Evolutionary conservation across 2,888 invertebrate genomes (phyloP).

Genomic region (Plutella xylostella): DNA sequence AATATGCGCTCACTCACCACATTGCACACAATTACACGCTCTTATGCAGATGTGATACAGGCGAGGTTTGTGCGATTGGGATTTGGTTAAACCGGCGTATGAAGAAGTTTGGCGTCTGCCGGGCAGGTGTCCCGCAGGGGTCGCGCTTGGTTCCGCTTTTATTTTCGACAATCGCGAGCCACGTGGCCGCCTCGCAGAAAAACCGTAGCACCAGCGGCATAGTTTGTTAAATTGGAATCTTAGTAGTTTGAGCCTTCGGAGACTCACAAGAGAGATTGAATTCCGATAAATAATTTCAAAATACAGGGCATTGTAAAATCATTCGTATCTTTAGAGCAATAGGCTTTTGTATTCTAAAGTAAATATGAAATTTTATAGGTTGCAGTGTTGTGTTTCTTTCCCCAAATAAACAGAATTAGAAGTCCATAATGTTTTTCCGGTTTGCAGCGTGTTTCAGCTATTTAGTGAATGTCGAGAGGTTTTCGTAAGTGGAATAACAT

Average conservation of each 20-base stretch:
- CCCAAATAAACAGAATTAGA: constrained; percentile 63
- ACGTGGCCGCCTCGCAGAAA: constrained; percentile 57
- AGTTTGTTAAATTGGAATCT: no score
- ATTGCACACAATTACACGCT: neutral
- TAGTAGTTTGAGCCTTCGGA: no score
- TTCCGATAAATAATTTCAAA: no score
- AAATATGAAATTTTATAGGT: no score
- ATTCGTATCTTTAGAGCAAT: no score
- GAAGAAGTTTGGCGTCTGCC: constrained; percentile 23
- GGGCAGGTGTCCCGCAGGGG: constrained; percentile 62
- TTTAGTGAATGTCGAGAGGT: neutral
- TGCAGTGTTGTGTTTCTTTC: constrained; percentile 15
- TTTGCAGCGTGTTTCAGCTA: constrained; percentile 23
- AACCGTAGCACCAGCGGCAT: no score
- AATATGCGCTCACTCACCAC: constrained; percentile 39
- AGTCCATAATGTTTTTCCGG: constrained; percentile 66
- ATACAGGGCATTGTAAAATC: no score
- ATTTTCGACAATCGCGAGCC: constrained; percentile 54
- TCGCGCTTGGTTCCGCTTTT: constrained; percentile 49
- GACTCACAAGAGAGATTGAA: no score
- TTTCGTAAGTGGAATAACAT: constrained; percentile 2
- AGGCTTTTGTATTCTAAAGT: no score
- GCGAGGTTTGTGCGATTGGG: no score
- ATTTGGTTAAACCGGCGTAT: constrained; percentile 8
- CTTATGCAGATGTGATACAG: no score